Percentiles rank a stretch among this genome's conserved stretches.
phyloP scores from a whole-genome alignment of 2,113 vertebrate species.

The Phalacrocorax pelagicus region DNA sequence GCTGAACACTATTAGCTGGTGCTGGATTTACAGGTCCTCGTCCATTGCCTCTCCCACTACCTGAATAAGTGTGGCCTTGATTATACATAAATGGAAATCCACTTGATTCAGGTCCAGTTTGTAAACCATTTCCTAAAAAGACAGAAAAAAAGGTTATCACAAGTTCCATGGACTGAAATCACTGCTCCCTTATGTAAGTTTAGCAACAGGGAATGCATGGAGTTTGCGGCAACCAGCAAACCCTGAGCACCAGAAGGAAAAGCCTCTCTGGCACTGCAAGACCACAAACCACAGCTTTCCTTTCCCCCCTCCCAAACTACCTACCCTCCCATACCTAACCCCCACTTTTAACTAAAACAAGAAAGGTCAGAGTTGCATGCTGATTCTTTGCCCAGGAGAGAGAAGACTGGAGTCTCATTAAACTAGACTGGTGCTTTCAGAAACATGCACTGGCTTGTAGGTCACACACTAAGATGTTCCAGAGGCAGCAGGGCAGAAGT shows the following conservation, averaged over 20 bases:
- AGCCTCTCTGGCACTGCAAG: not conserved
- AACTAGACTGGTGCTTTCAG: not conserved
- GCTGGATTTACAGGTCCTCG: slow-evolving; percentile 76
- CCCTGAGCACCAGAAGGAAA: not conserved
- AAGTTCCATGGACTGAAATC: not conserved
- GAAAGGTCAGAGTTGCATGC: not conserved
- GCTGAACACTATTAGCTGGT: slow-evolving; percentile 73
- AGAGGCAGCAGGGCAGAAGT: not conserved
- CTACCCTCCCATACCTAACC: not conserved
- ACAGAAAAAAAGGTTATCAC: slow-evolving; percentile 17
- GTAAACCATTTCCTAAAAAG: slow-evolving; percentile 86
- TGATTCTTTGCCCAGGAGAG: not conserved
- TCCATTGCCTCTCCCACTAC: slow-evolving; percentile 83
- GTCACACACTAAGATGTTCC: not conserved
- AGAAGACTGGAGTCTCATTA: not conserved
- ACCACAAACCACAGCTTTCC: not conserved
- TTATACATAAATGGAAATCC: slow-evolving; percentile 76
- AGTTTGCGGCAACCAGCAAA: not conserved
- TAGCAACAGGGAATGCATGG: not conserved
- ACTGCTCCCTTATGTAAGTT: rapidly evolving
- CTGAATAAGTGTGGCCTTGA: slow-evolving; percentile 66
- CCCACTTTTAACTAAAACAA: not conserved
- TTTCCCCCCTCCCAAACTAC: not conserved
- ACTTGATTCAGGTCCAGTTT: slow-evolving; percentile 73
- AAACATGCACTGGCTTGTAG: not conserved